Evolutionary conservation across 2,888 invertebrate genomes (phyloP).

Genomic region (Drosophila formosana): DNA sequence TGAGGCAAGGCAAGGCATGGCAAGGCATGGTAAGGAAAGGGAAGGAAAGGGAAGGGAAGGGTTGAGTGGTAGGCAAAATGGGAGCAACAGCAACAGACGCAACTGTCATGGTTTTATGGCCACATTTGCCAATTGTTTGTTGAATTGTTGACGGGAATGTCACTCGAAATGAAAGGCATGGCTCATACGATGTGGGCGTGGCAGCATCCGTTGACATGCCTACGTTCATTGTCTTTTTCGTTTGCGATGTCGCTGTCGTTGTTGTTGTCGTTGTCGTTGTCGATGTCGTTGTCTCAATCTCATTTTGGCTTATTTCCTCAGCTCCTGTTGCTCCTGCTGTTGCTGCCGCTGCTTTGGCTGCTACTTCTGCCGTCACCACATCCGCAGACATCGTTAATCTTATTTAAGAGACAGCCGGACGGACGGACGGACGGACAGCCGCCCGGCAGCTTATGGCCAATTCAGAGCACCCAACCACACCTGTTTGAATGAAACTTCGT

Average conservation of each 20-base stretch:
- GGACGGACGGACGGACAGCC: constrained; percentile 7
- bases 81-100: constrained; percentile 37
- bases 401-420: constrained; percentile 61
- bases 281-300: constrained; percentile 22
- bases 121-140: constrained; percentile 83
- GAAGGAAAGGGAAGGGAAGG: neutral
- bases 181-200: constrained; percentile 33
- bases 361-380: constrained; percentile 32
- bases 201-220: constrained; percentile 37
- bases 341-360: constrained; percentile 12
- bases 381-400: constrained; percentile 63
- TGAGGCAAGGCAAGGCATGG: too few relatives aligned
- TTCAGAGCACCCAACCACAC: constrained; percentile 30
- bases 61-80: constrained; percentile 37
- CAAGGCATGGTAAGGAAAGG: too few relatives aligned
- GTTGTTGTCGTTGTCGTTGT: constrained; percentile 9
- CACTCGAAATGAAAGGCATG: constrained; percentile 58
- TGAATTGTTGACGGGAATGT: constrained; percentile 79
- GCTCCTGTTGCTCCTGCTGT: constrained; percentile 16
- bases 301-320: constrained; percentile 19
- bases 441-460: constrained; percentile 42
- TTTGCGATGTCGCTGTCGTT: neutral
- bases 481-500: constrained; percentile 59
- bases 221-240: constrained; percentile 9
- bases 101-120: constrained; percentile 80